Evolutionary conservation across 1,140 invertebrate species (phyloP), one percentile per base, ranked within the genome.

Genomic region (Vollenhovia emeryi): DNA sequence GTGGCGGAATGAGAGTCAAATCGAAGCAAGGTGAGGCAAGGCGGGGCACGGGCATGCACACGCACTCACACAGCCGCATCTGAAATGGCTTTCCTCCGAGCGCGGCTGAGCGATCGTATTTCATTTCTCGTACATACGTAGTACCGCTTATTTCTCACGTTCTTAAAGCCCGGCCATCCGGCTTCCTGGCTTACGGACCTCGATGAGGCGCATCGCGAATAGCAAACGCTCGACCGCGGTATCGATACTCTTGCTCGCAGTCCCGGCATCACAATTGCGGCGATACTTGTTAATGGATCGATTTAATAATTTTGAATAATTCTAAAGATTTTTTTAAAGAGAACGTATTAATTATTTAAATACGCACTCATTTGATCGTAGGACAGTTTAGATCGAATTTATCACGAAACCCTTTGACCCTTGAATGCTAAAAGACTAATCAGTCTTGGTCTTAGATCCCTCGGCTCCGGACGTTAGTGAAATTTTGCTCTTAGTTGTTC

Each of bases 141-240:
- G 55, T 60, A 73, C 71, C 78, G 68, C 69, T 89, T 89, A 89
- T 89, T 89, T 89, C 88, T 89, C 88, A 86, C 88, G 88, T 89
- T 89, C 78, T 79, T 85, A 80, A 89, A 86, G 64, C 73, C 88
- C 45, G 73, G 73, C 59, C 48, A 69, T 88, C 13, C 55, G 59
- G 88, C 88, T 89, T 89, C 88, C 87, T 89, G 87, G 84, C 88
- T 89, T 89, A 89, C 88, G 88, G 52, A 59, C 78, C 59, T 89
- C 86, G 87, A 84, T 74, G 71, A 80, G 60, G 75, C 33, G 52
- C 64, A 8, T 45, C 55, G 48, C 85, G 52, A 86, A 78, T 88
- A 87, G 55, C 24, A 52, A n/a, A 57, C 27, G 48, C 36, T 64
- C 48, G 21, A 27, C 21, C 9, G 9, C 50, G 33, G 18, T 15